These are phyloP conservation scores for Drosophila aff. DNA, from an alignment of 1,140 invertebrate genomes.

Conservation along the genomic window DNA sequence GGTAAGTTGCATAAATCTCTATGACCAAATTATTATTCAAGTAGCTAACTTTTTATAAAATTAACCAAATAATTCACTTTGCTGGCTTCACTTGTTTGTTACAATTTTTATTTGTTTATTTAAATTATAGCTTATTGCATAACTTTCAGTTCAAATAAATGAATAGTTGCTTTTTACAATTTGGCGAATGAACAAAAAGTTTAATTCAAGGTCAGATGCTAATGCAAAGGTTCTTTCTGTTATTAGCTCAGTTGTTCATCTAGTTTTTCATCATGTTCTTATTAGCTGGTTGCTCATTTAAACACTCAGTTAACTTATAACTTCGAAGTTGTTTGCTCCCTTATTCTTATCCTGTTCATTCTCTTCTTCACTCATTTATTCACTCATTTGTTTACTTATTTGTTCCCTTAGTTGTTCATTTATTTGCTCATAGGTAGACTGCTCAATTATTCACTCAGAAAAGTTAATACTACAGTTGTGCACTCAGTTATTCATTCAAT, in stretches of 20 bases:
- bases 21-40: not conserved
- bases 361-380: too few species aligned
- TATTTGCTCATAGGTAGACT: not conserved
- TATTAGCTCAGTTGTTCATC: not conserved
- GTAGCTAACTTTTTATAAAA: not conserved
- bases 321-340: too few species aligned
- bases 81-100: not conserved
- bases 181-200: too few species aligned
- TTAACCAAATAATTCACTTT: not conserved
- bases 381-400: not conserved
- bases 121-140: too few species aligned
- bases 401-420: not conserved
- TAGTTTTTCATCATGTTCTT: not conserved
- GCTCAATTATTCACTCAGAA: not conserved
- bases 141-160: too few species aligned
- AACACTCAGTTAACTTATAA: too few species aligned
- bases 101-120: too few species aligned
- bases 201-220: too few species aligned
- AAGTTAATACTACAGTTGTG: not conserved
- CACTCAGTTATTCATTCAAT: not conserved
- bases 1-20: not conserved
- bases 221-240: too few species aligned
- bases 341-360: too few species aligned
- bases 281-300: not conserved
- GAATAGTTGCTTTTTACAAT: too few species aligned